These are phyloP conservation scores for Notarius lentiginosus DNA, from an alignment of 2,113 vertebrate genomes.

Conservation along the genomic window DNA sequence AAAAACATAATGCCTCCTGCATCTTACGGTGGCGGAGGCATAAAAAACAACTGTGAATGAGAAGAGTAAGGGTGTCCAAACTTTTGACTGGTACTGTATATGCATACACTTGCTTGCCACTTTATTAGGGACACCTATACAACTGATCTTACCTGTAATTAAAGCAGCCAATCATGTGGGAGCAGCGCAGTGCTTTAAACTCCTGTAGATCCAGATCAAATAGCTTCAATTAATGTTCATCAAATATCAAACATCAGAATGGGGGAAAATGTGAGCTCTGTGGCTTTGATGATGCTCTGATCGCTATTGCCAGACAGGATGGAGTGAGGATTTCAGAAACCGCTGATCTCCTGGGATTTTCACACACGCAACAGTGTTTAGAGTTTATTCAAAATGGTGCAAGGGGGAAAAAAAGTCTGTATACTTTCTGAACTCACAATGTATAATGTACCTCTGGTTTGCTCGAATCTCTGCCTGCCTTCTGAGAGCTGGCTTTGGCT, in stretches of 20 bases:
- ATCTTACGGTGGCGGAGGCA: no score
- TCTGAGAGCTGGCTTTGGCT: background rate
- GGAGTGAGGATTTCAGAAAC: background rate
- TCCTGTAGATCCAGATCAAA: background rate
- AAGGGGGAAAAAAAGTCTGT: background rate
- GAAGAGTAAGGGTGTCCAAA: no score
- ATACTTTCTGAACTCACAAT: background rate
- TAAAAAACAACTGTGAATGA: no score
- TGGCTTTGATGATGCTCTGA: background rate
- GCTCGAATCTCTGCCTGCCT: background rate
- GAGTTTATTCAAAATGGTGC: background rate
- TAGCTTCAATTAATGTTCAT: background rate
- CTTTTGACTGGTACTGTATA: no score
- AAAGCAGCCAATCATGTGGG: background rate
- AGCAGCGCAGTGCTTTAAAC: background rate
- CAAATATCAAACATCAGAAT: background rate
- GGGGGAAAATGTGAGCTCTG: background rate
- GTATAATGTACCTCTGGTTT: background rate
- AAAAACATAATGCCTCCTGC: no score
- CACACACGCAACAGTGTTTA: background rate
- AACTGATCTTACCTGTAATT: background rate
- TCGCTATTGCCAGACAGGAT: background rate
- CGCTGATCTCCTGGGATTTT: background rate
- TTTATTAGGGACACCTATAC: background rate
- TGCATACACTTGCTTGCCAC: background rate